Conservation (phyloP, 2,113 vertebrate species). For the Corythornis cristatus region DNA sequence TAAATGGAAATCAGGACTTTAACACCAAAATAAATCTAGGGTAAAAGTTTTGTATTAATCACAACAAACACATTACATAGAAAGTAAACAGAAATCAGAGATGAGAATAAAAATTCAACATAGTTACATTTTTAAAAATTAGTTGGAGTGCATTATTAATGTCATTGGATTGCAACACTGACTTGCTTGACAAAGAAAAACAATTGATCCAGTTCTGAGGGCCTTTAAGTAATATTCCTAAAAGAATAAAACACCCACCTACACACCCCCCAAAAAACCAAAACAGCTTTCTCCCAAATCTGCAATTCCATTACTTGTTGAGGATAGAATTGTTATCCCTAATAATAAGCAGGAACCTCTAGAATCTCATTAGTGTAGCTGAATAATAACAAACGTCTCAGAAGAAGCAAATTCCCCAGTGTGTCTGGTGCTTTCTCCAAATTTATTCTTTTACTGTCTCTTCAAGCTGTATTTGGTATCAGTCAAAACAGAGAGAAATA, state of each 20-base stretch:
- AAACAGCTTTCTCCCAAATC: neutral
- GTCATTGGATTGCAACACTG: neutral
- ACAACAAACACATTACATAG: neutral
- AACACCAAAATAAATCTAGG: neutral
- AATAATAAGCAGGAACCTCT: neutral
- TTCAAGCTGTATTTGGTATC: neutral
- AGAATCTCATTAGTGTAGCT: neutral
- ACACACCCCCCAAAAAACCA: too few species aligned
- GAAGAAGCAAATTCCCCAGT: slow-evolving; percentile 3
- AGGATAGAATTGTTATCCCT: neutral
- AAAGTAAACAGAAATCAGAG: neutral
- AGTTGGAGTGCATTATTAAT: neutral
- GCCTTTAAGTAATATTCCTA: neutral
- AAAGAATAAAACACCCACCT: neutral
- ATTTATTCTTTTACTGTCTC: neutral
- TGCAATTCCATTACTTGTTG: neutral
- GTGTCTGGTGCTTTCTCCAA: neutral
- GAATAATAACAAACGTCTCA: neutral
- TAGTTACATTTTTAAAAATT: neutral
- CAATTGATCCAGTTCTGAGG: neutral
- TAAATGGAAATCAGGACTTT: neutral
- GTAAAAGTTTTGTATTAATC: neutral
- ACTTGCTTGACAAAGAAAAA: neutral
- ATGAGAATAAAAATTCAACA: neutral
- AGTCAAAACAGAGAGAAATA: neutral